Evolutionary conservation across 2,888 invertebrate species (phyloP), one percentile per base, ranked within the genome.

Genomic region (Octodonta nipae): DNA sequence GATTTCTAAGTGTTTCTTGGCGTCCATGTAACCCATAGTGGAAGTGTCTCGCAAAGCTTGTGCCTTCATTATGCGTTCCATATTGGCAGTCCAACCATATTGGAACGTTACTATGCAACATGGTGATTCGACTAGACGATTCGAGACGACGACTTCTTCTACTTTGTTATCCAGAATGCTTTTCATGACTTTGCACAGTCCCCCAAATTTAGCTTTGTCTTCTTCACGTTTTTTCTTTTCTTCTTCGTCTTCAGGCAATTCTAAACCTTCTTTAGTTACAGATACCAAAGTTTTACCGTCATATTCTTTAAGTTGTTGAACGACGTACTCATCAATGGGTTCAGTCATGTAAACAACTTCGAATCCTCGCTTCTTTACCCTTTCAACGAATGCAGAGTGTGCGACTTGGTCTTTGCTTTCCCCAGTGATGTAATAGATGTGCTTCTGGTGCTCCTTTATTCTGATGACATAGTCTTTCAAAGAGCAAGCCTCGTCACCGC

Each of bases 11-110:
- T 96, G 93, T 65, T 98, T 98, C 73, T 98, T 98, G 44, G 96
- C 95, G 2, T 95, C 87, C 96, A 98, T 98, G 72, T 98, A 98
- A 22, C 96, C 95, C 93, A 96, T 93, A 42, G 96, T 95, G n/a
- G 89, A 86, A 0, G 91, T 82, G 58, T 98, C 96, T 15, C 95
- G 73, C 8, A 98, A 75, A 24, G 96, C 96, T 63, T 98, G 96
- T 0, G 96, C 96, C 65, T 98, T 98, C 96, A 98, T 98, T 65
- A 98, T 98, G 38, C 98, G 79, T 61, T 98, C 98, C 96, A 98
- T 98, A 67, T 98, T 98, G 1, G 96, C 96, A 1, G 95, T 89
- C 98, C 96, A 98, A 29, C 96, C 98, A 55, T 92, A 98, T 61
- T 96, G 95, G 0, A 91, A 88, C 0, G 96, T 98, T 32, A 98